A percentile compares a stretch with the other conserved stretches of the same genome.
phyloP scores from a whole-genome alignment of 2,113 vertebrate species.

The Peromyscus californicus region DNA sequence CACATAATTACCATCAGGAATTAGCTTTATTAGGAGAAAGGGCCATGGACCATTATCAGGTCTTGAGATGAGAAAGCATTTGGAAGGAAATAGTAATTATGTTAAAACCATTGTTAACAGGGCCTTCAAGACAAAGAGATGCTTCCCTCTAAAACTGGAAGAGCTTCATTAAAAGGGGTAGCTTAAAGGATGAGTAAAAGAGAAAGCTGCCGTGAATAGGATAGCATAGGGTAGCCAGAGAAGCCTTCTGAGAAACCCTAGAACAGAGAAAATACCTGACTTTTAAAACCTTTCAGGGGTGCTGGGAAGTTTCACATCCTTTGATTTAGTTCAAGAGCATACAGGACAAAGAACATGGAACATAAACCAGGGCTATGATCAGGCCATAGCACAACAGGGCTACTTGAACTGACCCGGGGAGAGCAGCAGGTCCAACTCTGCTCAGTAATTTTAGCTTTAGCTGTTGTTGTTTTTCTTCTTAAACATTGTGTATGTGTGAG shows the following conservation, averaged over 20 bases:
- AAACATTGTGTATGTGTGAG: background rate
- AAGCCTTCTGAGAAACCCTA: background rate
- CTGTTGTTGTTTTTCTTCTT: background rate
- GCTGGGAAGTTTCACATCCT: background rate
- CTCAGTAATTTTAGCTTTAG: background rate
- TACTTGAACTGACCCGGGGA: background rate
- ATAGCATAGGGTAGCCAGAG: background rate
- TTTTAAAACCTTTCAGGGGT: background rate
- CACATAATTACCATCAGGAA: background rate
- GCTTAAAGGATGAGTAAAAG: background rate
- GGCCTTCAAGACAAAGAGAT: background rate
- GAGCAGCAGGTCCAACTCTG: background rate
- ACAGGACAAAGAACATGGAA: background rate
- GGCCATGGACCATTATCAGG: background rate
- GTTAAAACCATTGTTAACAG: background rate
- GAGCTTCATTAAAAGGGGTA: background rate
- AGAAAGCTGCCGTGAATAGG: background rate
- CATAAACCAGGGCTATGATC: background rate
- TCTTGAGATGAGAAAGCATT: background rate
- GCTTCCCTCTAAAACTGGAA: background rate
- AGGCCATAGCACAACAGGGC: background rate
- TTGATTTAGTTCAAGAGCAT: background rate
- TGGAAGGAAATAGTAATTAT: background rate
- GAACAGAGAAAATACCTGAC: background rate
- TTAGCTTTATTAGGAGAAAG: background rate